Evolutionary conservation across 2,888 invertebrate genomes (phyloP).

Genomic region (Tetrapedia diversipes): DNA sequence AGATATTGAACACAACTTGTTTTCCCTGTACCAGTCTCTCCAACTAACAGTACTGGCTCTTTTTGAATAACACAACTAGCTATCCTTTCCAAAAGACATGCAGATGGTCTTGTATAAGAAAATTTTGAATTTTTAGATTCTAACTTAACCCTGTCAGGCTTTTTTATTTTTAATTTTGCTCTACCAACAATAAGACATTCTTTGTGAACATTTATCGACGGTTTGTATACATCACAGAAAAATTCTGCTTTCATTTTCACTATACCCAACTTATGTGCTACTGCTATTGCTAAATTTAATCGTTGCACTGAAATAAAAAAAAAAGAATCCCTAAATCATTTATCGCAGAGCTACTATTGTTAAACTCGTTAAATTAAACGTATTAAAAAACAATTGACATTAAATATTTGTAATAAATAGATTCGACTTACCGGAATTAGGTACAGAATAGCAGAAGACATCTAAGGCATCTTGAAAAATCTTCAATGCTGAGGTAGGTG

Average conservation of each 20-base stretch:
- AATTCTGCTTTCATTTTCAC: slow-evolving; percentile 92
- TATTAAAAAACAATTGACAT: no score
- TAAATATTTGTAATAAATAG: slow-evolving; percentile 3
- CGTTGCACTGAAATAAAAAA: slow-evolving; percentile 92
- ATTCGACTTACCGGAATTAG: slow-evolving; percentile 81
- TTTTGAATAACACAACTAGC: slow-evolving; percentile 91
- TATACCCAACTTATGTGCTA: slow-evolving; percentile 92
- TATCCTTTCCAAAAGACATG: slow-evolving; percentile 93
- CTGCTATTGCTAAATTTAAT: slow-evolving; percentile 87
- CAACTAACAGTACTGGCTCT: slow-evolving; percentile 97
- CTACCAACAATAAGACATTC: slow-evolving; percentile 89
- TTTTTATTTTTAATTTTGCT: slow-evolving; percentile 80
- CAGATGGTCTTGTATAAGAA: slow-evolving; percentile 92
- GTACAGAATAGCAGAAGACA: slow-evolving; percentile 92
- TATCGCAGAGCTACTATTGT: no score
- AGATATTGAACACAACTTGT: slow-evolving; percentile 97
- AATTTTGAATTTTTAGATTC: slow-evolving; percentile 84
- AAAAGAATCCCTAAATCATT: slow-evolving; percentile 84
- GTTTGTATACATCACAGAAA: slow-evolving; percentile 91
- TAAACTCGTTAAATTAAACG: no score
- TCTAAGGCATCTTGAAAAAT: slow-evolving; percentile 95
- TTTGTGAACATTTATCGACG: slow-evolving; percentile 86
- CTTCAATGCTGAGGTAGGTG: slow-evolving; percentile 87
- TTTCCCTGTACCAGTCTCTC: slow-evolving; percentile 99
- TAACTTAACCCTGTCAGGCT: slow-evolving; percentile 75